phyloP scores from a whole-genome alignment of 1,140 invertebrate species.

The Aleiodes sp. region DNA sequence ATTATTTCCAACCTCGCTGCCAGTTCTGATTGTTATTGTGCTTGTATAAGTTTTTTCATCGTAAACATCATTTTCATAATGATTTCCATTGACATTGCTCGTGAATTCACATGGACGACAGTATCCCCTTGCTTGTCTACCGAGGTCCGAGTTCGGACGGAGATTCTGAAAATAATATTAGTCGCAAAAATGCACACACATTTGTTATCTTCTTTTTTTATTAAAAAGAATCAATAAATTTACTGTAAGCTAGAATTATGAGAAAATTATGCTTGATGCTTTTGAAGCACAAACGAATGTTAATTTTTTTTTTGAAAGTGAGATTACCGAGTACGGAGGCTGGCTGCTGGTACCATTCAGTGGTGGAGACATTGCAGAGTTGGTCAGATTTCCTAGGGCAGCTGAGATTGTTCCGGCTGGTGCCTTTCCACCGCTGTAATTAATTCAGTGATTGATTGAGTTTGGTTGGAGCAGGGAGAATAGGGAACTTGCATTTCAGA shows the following conservation, averaged over 20 bases:
- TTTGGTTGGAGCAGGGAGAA: no score
- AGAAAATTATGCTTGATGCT: no score
- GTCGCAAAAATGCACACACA: constrained; percentile 6
- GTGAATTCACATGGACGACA: constrained; percentile 18
- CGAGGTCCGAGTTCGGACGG: constrained; percentile 18
- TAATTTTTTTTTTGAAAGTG: background rate
- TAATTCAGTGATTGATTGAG: no score
- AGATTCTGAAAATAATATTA: constrained; percentile 59
- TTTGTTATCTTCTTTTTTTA: no score
- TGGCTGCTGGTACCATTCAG: constrained; percentile 51
- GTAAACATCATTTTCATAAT: constrained; percentile 34
- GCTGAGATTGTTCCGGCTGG: constrained; percentile 75
- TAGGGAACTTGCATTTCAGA: no score
- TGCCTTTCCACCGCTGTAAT: constrained; percentile 68
- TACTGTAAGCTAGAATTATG: background rate
- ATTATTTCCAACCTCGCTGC: constrained; percentile 48
- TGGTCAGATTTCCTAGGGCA: constrained; percentile 64
- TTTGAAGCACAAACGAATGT: no score
- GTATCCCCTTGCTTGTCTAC: background rate
- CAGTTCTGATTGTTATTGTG: constrained; percentile 61
- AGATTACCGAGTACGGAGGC: constrained; percentile 58
- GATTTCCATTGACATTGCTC: constrained; percentile 41
- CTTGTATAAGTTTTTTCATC: constrained; percentile 62
- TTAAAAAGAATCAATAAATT: background rate
- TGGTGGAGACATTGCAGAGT: constrained; percentile 68